Evolutionary conservation across 2,888 invertebrate genomes (phyloP).

Genomic region (Ganaspis brasiliensis): DNA sequence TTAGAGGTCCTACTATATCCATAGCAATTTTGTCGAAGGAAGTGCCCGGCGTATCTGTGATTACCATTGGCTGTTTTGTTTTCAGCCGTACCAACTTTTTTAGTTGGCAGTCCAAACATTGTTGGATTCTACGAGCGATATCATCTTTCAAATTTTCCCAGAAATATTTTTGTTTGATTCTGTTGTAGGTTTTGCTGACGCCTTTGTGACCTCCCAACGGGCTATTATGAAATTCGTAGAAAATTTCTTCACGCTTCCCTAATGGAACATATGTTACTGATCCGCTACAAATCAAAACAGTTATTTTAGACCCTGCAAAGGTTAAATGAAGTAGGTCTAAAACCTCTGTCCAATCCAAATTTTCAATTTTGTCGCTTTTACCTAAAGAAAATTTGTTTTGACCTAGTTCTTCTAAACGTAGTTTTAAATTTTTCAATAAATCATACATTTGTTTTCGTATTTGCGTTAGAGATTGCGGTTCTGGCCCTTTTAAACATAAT

Average conservation of each 20-base stretch:
- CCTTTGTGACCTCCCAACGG: slow-evolving; percentile 50
- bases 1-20: background rate
- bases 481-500: background rate
- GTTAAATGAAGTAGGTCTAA: too few relatives aligned
- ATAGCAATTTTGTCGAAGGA: background rate
- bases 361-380: background rate
- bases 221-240: slow-evolving; percentile 48
- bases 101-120: slow-evolving; percentile 53
- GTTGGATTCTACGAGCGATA: slow-evolving; percentile 44
- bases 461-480: background rate
- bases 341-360: background rate
- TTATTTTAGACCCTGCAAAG: background rate
- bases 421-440: background rate
- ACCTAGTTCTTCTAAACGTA: background rate
- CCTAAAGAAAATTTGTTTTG: background rate
- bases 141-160: slow-evolving; percentile 57
- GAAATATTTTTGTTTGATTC: slow-evolving; percentile 49
- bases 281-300: background rate
- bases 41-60: slow-evolving; percentile 51
- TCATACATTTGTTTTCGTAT: background rate
- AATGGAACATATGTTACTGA: background rate
- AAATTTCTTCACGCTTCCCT: slow-evolving; percentile 5
- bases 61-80: slow-evolving; percentile 54
- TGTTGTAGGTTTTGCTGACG: slow-evolving; percentile 45
- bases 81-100: slow-evolving; percentile 55